Conservation (phyloP, 2,113 vertebrate genomes). For the Dicentrarchus labrax region DNA sequence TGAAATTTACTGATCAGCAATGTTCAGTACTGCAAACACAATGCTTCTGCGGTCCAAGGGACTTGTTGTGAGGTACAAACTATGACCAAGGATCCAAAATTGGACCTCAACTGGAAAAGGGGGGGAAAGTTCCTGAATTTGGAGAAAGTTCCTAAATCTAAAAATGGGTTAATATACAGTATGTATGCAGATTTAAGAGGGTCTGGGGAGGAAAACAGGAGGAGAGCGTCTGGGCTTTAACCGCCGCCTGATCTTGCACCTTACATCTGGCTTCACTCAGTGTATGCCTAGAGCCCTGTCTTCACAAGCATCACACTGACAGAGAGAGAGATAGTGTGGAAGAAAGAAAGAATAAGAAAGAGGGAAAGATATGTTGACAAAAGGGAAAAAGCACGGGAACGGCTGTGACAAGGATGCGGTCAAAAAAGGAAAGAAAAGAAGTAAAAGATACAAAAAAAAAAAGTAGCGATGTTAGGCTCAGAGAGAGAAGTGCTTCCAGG, state of each 20-base stretch:
- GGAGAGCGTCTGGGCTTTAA: constrained; percentile 30
- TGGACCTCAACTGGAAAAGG: neutral
- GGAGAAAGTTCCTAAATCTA: neutral
- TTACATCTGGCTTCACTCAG: constrained; percentile 68
- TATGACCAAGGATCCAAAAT: neutral
- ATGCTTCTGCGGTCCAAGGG: neutral
- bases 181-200: constrained; percentile 6
- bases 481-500: constrained; percentile 55
- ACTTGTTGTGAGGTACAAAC: neutral
- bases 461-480: constrained; percentile 13
- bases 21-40: constrained; percentile 24
- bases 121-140: neutral
- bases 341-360: neutral
- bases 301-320: constrained; percentile 43
- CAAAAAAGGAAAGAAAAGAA: neutral
- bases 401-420: constrained; percentile 8
- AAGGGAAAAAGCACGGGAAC: constrained; percentile 1
- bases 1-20: constrained; percentile 21
- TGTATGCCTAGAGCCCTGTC: constrained; percentile 44
- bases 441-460: neutral
- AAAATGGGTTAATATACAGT: neutral
- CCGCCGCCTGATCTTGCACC: constrained; percentile 32
- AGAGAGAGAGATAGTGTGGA: constrained; percentile 15
- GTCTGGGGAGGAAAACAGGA: constrained; percentile 8
- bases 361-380: neutral